Base-by-base conservation (phyloP, 2,888 invertebrate genomes). In the Eupithecia inturbata region DNA sequence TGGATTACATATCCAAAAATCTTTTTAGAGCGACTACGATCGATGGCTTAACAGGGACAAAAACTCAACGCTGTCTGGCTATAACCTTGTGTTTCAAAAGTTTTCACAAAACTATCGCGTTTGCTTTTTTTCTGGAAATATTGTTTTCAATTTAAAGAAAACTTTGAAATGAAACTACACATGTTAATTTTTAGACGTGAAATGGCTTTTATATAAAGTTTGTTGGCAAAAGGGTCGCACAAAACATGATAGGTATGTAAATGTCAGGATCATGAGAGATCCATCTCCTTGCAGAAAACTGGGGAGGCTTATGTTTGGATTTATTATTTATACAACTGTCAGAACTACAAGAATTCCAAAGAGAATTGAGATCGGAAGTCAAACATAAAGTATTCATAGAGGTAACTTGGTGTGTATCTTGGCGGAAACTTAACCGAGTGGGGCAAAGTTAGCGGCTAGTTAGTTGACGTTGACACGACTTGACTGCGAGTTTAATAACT, bases 331-430 rank as follows among this genome's bases (percentile, higher is more conserved):
- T 7, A 36, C 39, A 26, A 36, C 68, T 60, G 60, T 60, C 36
- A 69, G 57, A 60, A 67, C 28, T 60, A 71, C 60, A 67, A 22
- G 41, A 71, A 45, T 39, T 67, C 67, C 67, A 28, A 28, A 16
- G 67, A 41, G 67, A 67, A 45, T 71, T 62, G 67, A 39, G 67
- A 67, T 67, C 70, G 62, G 10, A 71, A 74, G 70, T 74, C 70
- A 70, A 71, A 74, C 70, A 70, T 71, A 53, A 73, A 68, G 72
- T 72, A 68, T 73, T 60, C 67, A 73, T 70, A 70, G 39, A n/a
- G 26, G 62, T 62, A 67, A 67, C 45, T 73, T 49, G 62, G 36
- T 73, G 73, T 70, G 67, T 73, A 62, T 67, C 39, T 73, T 70
- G 57, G 39, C 26, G 57, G 49, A n/a, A 73, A 64, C 36, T 64